These are phyloP conservation scores for Otis tarda DNA, from an alignment of 2,113 vertebrate species.

Conservation along the genomic window DNA sequence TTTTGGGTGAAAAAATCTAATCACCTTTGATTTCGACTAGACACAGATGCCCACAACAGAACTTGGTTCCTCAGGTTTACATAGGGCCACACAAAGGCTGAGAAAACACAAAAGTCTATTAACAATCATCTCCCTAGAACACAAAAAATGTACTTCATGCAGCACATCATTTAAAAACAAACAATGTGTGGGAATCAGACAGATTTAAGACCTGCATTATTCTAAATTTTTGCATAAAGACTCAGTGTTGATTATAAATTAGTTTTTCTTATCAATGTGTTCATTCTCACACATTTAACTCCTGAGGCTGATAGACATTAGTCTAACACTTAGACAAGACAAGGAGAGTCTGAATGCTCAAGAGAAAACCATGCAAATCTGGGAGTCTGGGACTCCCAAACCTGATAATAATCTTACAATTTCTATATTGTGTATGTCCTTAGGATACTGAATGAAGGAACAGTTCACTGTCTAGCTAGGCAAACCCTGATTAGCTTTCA, in stretches of 20 bases:
- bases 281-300: constrained; percentile 63
- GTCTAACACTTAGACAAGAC: constrained; percentile 66
- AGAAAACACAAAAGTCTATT: constrained; percentile 49
- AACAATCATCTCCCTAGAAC: constrained; percentile 15
- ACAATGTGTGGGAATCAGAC: constrained; percentile 51
- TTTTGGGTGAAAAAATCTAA: neutral
- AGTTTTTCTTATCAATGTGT: constrained; percentile 65
- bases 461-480: neutral
- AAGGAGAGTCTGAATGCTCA: constrained; percentile 43
- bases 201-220: constrained; percentile 65
- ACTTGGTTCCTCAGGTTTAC: neutral
- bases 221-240: constrained; percentile 60
- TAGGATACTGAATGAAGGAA: neutral
- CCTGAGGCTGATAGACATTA: constrained; percentile 61
- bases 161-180: constrained; percentile 52
- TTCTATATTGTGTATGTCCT: neutral
- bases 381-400: constrained; percentile 14
- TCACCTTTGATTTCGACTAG: constrained; percentile 8
- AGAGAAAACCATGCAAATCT: constrained; percentile 39
- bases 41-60: neutral
- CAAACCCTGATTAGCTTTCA: neutral
- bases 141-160: constrained; percentile 34
- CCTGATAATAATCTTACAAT: neutral
- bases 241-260: constrained; percentile 63
- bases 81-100: constrained; percentile 42